Conservation (phyloP, 2,113 vertebrate species). For the Stigmatopora nigra region DNA sequence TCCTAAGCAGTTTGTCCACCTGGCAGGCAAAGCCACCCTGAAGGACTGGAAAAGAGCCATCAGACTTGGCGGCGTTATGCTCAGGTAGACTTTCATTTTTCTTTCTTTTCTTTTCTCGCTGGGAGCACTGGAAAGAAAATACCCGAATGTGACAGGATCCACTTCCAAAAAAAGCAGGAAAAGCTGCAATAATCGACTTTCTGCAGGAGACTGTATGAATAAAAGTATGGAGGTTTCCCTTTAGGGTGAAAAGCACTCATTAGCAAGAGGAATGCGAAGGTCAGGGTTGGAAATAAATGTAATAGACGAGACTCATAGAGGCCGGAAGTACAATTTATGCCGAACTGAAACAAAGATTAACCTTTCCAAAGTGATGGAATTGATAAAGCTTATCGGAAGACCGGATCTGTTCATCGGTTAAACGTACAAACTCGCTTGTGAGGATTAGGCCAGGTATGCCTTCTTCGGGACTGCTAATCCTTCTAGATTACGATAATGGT, state of each 20-base stretch:
- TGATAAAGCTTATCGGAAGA: no score
- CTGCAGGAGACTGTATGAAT: no score
- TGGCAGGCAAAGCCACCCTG: conserved; percentile 90
- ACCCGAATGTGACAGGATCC: no score
- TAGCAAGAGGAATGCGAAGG: neutral
- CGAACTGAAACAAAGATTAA: neutral
- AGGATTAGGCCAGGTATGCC: no score
- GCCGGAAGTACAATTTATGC: neutral
- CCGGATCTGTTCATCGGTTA: no score
- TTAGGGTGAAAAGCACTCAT: neutral
- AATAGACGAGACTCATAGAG: neutral
- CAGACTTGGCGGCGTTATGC: conserved; percentile 90
- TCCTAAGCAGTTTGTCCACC: conserved; percentile 91
- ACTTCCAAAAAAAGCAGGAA: no score
- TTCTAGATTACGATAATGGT: no score
- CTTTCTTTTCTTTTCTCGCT: neutral
- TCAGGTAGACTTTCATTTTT: conserved; percentile 71
- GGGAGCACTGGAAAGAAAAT: neutral
- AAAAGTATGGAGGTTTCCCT: neutral
- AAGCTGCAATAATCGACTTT: no score
- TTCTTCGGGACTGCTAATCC: no score
- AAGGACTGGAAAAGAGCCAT: conserved; percentile 98
- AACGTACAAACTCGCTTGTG: no score
- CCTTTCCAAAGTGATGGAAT: neutral
- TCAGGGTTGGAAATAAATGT: neutral